phyloP scores from a whole-genome alignment of 1,140 invertebrate species.

The Pemphigus obesinymphae region DNA sequence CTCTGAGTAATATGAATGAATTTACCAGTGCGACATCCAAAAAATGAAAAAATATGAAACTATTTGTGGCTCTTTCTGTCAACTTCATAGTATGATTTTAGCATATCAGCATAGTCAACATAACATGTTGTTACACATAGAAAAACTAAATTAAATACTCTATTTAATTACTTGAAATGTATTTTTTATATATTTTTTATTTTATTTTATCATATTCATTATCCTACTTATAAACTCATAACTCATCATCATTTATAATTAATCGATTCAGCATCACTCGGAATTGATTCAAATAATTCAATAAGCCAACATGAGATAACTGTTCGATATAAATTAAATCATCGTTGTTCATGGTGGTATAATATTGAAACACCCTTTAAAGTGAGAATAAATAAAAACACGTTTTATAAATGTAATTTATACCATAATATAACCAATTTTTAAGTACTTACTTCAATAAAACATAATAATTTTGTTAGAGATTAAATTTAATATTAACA shows the following conservation, averaged over 20 bases:
- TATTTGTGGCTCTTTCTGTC: constrained; percentile 46
- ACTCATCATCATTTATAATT: too few relatives aligned
- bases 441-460: not conserved
- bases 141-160: too few relatives aligned
- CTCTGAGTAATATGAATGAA: constrained; percentile 35
- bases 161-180: too few relatives aligned
- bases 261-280: too few relatives aligned
- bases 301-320: not conserved
- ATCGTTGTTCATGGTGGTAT: not conserved
- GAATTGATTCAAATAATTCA: too few relatives aligned
- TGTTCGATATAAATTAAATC: not conserved
- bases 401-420: not conserved
- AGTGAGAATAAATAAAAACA: not conserved
- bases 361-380: not conserved
- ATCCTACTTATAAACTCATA: too few relatives aligned
- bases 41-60: constrained; percentile 47
- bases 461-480: not conserved
- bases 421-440: not conserved
- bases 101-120: constrained; percentile 24
- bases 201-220: too few relatives aligned
- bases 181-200: too few relatives aligned
- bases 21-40: constrained; percentile 48
- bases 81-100: constrained; percentile 44
- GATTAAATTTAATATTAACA: not conserved
- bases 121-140: constrained; percentile 46